Base-by-base conservation (phyloP, 2,797 vertebrate species). In the Halcyon smyrnensis region DNA sequence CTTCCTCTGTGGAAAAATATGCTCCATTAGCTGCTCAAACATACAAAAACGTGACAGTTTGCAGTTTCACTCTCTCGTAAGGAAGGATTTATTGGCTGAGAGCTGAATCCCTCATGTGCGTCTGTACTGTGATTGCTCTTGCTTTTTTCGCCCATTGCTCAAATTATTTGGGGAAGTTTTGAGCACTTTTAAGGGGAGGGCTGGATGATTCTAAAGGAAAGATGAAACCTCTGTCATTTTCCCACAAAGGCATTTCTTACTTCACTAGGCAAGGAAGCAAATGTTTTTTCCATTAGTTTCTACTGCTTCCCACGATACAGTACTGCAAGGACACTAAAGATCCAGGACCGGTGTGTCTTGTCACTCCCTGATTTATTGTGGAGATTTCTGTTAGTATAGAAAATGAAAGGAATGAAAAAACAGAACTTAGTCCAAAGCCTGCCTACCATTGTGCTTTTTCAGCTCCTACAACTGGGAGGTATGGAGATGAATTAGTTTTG, bases 1-100 rank as follows among this genome's bases (percentile, higher is more conserved):
- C 82, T 82, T 76, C 77, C 73, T 93, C 56, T 63, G 59, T 69
- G 84, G 74, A 67, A 93, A 95, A 96, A 70, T 16, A 63, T 76
- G 80, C 83, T 94, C 62, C 65, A 67, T 90, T 90, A 84, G 59
- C 79, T 92, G 69, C 43, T 94, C 20, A 76, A 23, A 77, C 87
- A 34, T n/a, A 34, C n/a, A 27, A 74, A 53, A n/a, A 74, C 56
- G 17, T 15, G 83, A 6, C 50, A 81, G 67, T 39, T 92, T 59
- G 69, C 78, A 34, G 14, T 60, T 69, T 24, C 18, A 53, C 28
- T 18, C 43, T 53, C 67, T 15, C 30, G 12, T 32, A 28, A 79
- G 46, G 54, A 45, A 68, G 74, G 59, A 39, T 89, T 77, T 68
- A 4, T 32, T 63, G 56, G 20, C 83, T 70, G 81, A 78, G 84